These are phyloP conservation scores for Griposia aprilina DNA, from an alignment of 2,888 invertebrate species.

Conservation along the genomic window DNA sequence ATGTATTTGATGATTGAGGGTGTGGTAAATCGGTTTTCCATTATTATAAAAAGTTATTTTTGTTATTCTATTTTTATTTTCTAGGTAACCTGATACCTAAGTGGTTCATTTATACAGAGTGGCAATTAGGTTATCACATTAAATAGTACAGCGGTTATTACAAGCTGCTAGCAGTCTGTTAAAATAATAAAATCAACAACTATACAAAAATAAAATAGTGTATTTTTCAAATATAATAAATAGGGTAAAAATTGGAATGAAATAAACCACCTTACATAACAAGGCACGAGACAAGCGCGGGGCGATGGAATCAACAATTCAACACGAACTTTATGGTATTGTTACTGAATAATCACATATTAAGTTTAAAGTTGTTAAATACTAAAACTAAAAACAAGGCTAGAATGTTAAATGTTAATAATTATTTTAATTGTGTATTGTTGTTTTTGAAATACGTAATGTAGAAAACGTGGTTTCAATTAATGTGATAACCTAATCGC, in stretches of 20 bases:
- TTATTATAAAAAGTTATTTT: slow-evolving; percentile 14
- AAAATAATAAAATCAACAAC: too few relatives aligned
- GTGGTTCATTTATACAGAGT: background rate
- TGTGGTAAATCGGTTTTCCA: background rate
- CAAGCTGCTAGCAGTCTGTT: background rate
- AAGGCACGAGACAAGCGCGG: too few relatives aligned
- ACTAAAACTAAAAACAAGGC: background rate
- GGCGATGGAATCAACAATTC: too few relatives aligned
- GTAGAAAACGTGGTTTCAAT: too few relatives aligned
- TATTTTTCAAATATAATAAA: too few relatives aligned
- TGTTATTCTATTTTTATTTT: slow-evolving; percentile 12
- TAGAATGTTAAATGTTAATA: background rate
- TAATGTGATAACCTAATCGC: too few relatives aligned
- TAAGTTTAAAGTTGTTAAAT: background rate
- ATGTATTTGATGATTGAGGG: slow-evolving; percentile 15
- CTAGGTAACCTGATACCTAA: too few relatives aligned
- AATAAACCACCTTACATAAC: too few relatives aligned
- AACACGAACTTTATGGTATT: background rate
- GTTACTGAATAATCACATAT: background rate
- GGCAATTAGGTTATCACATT: too few relatives aligned
- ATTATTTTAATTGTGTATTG: background rate
- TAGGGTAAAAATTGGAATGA: too few relatives aligned
- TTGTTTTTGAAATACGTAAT: background rate
- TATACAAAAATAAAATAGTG: too few relatives aligned
- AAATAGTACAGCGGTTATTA: too few relatives aligned